Percentiles rank a stretch among this genome's conserved stretches.
phyloP scores from a whole-genome alignment of 1,140 invertebrate genomes.

The Diabrotica undecimpunctata region DNA sequence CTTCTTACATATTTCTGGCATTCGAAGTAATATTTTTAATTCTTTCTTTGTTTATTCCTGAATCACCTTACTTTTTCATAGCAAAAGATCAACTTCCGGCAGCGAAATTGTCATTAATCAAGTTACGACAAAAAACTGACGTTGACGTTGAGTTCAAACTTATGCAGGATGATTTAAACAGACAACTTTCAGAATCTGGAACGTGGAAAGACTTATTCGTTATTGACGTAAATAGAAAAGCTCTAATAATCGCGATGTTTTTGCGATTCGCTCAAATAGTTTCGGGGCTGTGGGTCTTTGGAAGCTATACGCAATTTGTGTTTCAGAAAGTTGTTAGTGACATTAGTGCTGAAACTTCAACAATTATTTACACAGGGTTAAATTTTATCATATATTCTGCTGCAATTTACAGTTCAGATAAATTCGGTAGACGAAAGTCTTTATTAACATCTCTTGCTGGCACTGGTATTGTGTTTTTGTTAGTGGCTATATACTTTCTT shows the following conservation, averaged over 20 bases:
- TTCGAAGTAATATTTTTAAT: conserved; percentile 60
- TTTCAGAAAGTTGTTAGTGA: conserved; percentile 29
- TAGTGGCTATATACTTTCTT: conserved; percentile 58
- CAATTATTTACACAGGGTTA: conserved; percentile 62
- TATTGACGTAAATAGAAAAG: conserved; percentile 37
- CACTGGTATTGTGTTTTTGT: conserved; percentile 53
- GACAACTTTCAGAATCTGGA: conserved; percentile 31
- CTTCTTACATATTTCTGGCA: conserved; percentile 57
- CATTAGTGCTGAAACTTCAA: conserved; percentile 22
- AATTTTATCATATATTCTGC: conserved; percentile 63
- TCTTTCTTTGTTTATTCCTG: conserved; percentile 68
- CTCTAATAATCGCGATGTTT: conserved; percentile 33
- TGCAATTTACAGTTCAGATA: conserved; percentile 66
- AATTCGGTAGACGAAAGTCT: conserved; percentile 64
- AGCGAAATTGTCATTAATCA: conserved; percentile 59
- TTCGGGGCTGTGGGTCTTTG: conserved; percentile 33
- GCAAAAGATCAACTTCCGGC: conserved; percentile 55
- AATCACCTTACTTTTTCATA: conserved; percentile 71
- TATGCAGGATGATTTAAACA: conserved; percentile 33
- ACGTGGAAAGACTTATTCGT: conserved; percentile 31
- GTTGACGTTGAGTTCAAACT: conserved; percentile 58
- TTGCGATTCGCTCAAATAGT: conserved; percentile 33
- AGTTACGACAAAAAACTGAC: conserved; percentile 57
- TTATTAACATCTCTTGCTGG: conserved; percentile 59
- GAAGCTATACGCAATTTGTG: conserved; percentile 34